phyloP scores from a whole-genome alignment of 2,797 vertebrate species.

The Mormyrops boulengeri region DNA sequence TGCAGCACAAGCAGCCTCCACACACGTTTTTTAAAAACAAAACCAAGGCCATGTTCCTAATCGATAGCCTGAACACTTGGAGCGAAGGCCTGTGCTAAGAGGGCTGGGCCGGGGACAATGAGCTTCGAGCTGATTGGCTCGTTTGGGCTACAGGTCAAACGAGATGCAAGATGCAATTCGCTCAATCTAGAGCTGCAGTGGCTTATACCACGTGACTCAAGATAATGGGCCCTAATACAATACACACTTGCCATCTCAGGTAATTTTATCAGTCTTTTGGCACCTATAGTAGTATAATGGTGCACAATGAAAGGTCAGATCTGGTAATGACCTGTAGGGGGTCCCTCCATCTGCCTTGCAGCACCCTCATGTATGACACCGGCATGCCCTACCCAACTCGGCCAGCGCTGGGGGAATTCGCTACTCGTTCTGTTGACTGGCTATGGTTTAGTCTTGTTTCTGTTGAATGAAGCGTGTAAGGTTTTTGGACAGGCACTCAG shows the following conservation, averaged over 20 bases:
- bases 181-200: not conserved
- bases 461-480: constrained; percentile 2
- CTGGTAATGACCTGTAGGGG: not conserved
- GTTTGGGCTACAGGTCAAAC: not conserved
- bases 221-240: not conserved
- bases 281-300: not conserved
- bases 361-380: not conserved
- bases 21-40: not conserved
- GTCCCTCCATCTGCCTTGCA: not conserved
- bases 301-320: not conserved
- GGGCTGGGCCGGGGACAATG: not conserved
- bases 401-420: not conserved
- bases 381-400: not conserved
- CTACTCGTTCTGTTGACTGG: not conserved
- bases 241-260: not conserved
- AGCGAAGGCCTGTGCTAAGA: not conserved
- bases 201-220: not conserved
- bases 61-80: not conserved
- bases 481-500: not conserved
- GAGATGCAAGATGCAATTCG: not conserved
- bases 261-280: not conserved
- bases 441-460: not conserved
- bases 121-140: not conserved
- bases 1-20: not conserved
- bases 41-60: not conserved